phyloP scores from a whole-genome alignment of 2,797 vertebrate species.

The Mastacembelus armatus region DNA sequence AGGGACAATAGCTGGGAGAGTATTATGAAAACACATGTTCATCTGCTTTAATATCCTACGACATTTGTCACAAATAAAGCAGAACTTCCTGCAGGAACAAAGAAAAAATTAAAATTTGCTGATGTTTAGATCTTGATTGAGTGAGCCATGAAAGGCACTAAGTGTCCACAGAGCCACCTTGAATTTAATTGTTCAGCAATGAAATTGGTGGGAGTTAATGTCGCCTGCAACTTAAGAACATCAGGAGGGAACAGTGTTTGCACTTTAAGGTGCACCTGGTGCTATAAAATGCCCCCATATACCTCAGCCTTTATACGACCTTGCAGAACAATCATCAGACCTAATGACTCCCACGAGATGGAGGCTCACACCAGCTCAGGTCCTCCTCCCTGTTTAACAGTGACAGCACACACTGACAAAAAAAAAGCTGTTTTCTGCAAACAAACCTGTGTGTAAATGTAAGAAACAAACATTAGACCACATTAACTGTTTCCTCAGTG shows the following conservation, averaged over 20 bases:
- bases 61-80: not conserved
- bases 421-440: constrained; percentile 12
- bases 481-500: not conserved
- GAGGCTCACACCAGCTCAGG: constrained; percentile 18
- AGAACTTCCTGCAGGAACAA: not conserved
- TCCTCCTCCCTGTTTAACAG: constrained; percentile 30
- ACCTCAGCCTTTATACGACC: constrained; percentile 25
- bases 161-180: constrained; percentile 28
- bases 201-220: constrained; percentile 35
- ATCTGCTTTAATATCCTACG: not conserved
- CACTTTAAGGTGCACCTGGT: constrained; percentile 40
- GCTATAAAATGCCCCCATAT: constrained; percentile 44
- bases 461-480: constrained; percentile 7
- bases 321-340: constrained; percentile 47
- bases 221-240: constrained; percentile 16
- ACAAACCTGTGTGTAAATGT: constrained; percentile 5
- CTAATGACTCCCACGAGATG: constrained; percentile 48
- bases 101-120: constrained; percentile 10
- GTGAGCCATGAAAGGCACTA: not conserved
- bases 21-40: not conserved
- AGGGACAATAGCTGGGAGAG: constrained; percentile 9
- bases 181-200: constrained; percentile 46
- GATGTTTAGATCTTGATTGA: constrained; percentile 22
- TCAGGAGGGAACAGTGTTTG: constrained; percentile 12
- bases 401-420: not conserved